Conservation (phyloP, 2,888 invertebrate genomes). For the Minunthozetes semirufus region DNA sequence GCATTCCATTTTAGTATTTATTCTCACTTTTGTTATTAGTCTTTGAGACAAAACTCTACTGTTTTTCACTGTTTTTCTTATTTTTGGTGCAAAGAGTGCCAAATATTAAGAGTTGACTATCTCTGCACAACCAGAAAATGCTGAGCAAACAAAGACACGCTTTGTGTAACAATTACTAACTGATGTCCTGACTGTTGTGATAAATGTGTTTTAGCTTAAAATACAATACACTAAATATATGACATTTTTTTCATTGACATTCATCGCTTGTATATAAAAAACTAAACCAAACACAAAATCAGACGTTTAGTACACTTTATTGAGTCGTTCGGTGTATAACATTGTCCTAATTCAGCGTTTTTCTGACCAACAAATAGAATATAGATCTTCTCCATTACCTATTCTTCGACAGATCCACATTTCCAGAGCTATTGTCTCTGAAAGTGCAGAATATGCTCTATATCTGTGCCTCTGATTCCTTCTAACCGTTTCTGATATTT, state of each 20-base stretch:
- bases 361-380: constrained; percentile 15
- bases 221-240: constrained; percentile 15
- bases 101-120: constrained; percentile 26
- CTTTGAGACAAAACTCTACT: neutral
- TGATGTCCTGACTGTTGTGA: constrained; percentile 19
- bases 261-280: constrained; percentile 15
- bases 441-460: constrained; percentile 12
- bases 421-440: neutral
- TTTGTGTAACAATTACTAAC: constrained; percentile 27
- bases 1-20: neutral
- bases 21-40: neutral
- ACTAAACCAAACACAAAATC: constrained; percentile 27
- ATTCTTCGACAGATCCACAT: neutral
- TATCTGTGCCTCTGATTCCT: neutral
- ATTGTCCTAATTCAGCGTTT: constrained; percentile 25
- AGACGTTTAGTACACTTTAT: constrained; percentile 15
- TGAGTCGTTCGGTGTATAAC: constrained; percentile 3
- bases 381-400: constrained; percentile 8
- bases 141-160: constrained; percentile 29
- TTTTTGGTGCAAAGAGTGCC: constrained; percentile 18
- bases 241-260: constrained; percentile 30
- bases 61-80: constrained; percentile 8
- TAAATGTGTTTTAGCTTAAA: constrained; percentile 25
- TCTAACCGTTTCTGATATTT: neutral
- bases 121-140: constrained; percentile 22